These are phyloP conservation scores for Epistrophella euchroma DNA, from an alignment of 2,888 invertebrate species.

Conservation along the genomic window DNA sequence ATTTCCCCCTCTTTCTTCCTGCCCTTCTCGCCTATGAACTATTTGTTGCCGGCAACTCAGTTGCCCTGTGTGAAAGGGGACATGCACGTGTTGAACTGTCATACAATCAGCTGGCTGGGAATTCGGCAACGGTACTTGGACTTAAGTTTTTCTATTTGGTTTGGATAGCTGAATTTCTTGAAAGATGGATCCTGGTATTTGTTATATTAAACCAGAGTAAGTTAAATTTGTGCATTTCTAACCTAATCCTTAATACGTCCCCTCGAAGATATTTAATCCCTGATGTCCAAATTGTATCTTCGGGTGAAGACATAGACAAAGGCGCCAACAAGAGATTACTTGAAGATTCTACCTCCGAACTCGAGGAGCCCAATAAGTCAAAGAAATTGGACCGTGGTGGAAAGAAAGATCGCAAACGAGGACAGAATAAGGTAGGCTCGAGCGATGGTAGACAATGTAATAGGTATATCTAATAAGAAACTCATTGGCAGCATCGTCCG, in stretches of 20 bases:
- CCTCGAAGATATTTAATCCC: conserved; percentile 76
- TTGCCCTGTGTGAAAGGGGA: no score
- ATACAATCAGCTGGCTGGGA: conserved; percentile 43
- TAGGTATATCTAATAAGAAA: background rate
- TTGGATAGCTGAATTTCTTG: background rate
- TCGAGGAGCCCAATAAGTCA: conserved; percentile 60
- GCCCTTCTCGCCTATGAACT: no score
- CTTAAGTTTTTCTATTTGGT: background rate
- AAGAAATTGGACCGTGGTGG: conserved; percentile 71
- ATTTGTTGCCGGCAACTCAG: no score
- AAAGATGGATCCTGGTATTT: conserved; percentile 70
- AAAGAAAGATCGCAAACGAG: conserved; percentile 81
- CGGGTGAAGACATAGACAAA: conserved; percentile 44
- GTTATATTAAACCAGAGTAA: conserved; percentile 82
- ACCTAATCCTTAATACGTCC: background rate
- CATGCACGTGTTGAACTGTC: conserved; percentile 36
- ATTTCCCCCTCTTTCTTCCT: no score
- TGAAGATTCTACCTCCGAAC: conserved; percentile 53
- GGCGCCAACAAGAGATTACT: conserved; percentile 77
- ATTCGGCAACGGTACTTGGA: no score
- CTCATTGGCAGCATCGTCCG: conserved; percentile 80
- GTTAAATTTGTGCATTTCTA: conserved; percentile 31
- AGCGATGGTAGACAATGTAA: background rate
- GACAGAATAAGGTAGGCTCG: conserved; percentile 81
- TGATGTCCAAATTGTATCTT: conserved; percentile 64